A percentile compares a stretch with the other conserved stretches of the same genome.
These are phyloP conservation scores for Andrena haemorrhoa DNA, from an alignment of 2,888 invertebrate genomes.

Conservation along the genomic window DNA sequence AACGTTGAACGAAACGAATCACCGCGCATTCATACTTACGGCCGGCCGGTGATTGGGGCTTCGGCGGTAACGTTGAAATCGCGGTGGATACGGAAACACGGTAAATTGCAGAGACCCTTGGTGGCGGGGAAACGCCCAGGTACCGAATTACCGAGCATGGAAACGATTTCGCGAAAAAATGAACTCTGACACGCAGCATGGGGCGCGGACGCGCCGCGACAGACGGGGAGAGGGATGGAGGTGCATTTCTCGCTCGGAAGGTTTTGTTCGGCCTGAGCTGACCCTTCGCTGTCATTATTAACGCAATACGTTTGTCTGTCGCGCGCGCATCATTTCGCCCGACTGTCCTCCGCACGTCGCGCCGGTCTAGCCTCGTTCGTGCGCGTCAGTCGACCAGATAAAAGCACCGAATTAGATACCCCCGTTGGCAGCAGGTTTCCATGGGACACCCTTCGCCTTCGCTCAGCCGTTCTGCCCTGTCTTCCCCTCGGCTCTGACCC, in stretches of 20 bases:
- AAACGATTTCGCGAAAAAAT: constrained; percentile 44
- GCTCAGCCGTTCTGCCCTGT: constrained; percentile 23
- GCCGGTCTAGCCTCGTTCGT: constrained; percentile 19
- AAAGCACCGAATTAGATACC: constrained; percentile 58
- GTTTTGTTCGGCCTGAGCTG: constrained; percentile 47
- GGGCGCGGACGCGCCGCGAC: constrained; percentile 13
- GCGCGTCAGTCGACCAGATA: constrained; percentile 29
- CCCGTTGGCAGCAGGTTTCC: constrained; percentile 65
- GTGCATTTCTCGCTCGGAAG: not conserved
- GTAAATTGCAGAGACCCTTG: constrained; percentile 23
- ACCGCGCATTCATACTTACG: not conserved
- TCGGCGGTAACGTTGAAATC: not conserved
- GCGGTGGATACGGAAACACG: constrained; percentile 1
- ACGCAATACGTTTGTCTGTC: constrained; percentile 63
- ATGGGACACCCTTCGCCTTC: constrained; percentile 53
- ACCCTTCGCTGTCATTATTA: constrained; percentile 66
- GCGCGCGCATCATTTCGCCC: constrained; percentile 53
- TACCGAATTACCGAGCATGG: not conserved
- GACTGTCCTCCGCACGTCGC: constrained; percentile 19
- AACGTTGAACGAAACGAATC: constrained; percentile 14
- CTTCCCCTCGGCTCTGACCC: constrained; percentile 33
- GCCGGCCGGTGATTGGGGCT: constrained; percentile 11
- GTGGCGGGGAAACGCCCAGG: constrained; percentile 8
- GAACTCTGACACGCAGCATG: constrained; percentile 59
- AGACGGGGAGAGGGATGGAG: not conserved